Evolutionary conservation across 2,113 vertebrate species (phyloP), one percentile per base, ranked within the genome.

Genomic region (Pipra filicauda): DNA sequence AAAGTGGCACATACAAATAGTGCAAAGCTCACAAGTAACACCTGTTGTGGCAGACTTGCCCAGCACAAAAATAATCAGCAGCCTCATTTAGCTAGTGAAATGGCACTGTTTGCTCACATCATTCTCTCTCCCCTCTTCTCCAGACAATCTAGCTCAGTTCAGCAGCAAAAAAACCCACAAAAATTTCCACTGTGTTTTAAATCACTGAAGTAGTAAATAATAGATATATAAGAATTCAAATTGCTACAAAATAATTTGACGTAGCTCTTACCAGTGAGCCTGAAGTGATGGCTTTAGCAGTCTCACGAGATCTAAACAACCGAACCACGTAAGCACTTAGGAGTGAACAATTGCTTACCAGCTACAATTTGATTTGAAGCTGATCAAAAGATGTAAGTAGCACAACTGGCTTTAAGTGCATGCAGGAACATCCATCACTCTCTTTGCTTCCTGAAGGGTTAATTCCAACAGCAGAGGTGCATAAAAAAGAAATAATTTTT

Each of bases 201-300:
- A 88, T 79, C 70, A 79, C n/a, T 43, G 21, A 93, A 59, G 67
- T 88, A 41, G n/a, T 91, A 95, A 96, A 96, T 88, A 91, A 83
- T 64, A 83, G 43, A 90, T 71, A 80, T 12, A 62, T 22, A 90
- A 88, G 67, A 91, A 85, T 31, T 85, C 46, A 79, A 48, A 92
- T 78, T 87, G 75, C 81, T 78, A 64, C 39, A 61, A 91, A 96
- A 95, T 91, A 93, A 90, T 96, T 94, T 94, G 71, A 71, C 12
- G 4, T 54, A 89, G 46, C 33, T 95, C 41, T 85, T 91, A 73
- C 49, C 35, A 71, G 62, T 1, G 2, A 91, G 71, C 35, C 74
- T 85, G 66, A 88, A 87, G 70, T 82, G 88, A 91, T 2, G 11
- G 84, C n/a, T 92, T 91, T 72, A 85, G 62, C 76, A 92, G 43